Evolutionary conservation across 2,888 invertebrate species (phyloP), one percentile per base, ranked within the genome.

Genomic region (Drosophila anomalipes): DNA sequence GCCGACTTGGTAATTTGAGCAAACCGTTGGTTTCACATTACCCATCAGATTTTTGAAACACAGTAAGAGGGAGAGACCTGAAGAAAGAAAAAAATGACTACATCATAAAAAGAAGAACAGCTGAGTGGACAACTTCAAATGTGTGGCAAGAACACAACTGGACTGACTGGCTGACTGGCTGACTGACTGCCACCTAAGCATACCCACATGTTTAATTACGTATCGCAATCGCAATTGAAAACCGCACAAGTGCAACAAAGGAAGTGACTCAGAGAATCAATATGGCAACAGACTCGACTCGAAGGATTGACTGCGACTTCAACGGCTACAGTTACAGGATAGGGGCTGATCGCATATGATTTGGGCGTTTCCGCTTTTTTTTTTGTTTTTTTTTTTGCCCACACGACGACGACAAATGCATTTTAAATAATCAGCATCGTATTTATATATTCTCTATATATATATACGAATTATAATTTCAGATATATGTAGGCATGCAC

Each of bases 181-280:
- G 47, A 1, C 41, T n/a, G 57, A 57, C 12, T 44, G 57, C 75
- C 54, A 61, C 64, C 58, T 65, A 65, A 51, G 39, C 65, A 54
- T 51, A 64, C 54, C 66, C 63, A 67, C 66, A 67, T 79, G 28
- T 62, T 65, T 65, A 61, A 70, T 81, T 59, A 63, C 22, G 54
- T 71, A 64, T 78, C 49, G 61, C 47, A 56, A 57, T 65, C 32
- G 72, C 59, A 59, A 37, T 41, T 41, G 65, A 67, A 84, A 86
- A 81, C 86, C 86, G 79, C 86, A 86, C 88, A 86, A 86, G 86
- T 86, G 86, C 86, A 71, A 70, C 61, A 66, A 77, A 86, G 90
- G 89, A 86, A 90, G 54, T 86, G 90, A 86, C 61, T 90, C 86
- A 90, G 49, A 81, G 52, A 52, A 56, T 61, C 64, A 39, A 77